Conservation (phyloP, 2,797 vertebrate genomes). For the Galaxias olidus region DNA sequence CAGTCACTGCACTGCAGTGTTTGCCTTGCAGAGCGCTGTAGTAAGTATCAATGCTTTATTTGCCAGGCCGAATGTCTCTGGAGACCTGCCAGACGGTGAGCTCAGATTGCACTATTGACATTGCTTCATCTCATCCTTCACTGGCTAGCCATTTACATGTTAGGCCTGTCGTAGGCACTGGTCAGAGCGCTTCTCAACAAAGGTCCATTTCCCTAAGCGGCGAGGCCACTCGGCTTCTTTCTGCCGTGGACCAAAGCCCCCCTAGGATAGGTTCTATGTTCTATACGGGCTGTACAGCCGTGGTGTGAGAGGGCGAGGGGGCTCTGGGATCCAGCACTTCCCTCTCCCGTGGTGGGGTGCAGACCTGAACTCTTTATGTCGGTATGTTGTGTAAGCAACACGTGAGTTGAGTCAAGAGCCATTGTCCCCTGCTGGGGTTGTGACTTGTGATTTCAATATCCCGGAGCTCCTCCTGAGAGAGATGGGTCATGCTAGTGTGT, state of each 20-base stretch:
- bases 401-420: slow-evolving; percentile 53
- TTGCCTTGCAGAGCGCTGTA: slow-evolving; percentile 38
- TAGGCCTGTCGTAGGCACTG: slow-evolving; percentile 45
- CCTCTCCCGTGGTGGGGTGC: slow-evolving; percentile 52
- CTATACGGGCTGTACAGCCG: slow-evolving; percentile 35
- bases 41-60: slow-evolving; percentile 48
- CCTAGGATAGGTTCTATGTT: slow-evolving; percentile 1
- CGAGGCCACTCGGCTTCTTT: neutral
- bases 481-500: slow-evolving; percentile 50
- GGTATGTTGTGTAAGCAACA: slow-evolving; percentile 58
- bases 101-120: slow-evolving; percentile 60
- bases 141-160: slow-evolving; percentile 58
- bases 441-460: slow-evolving; percentile 66
- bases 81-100: slow-evolving; percentile 48
- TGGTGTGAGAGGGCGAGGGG: slow-evolving; percentile 58
- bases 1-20: slow-evolving; percentile 26
- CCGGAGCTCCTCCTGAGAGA: slow-evolving; percentile 58
- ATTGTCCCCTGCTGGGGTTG: slow-evolving; percentile 62
- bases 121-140: slow-evolving; percentile 60
- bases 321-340: slow-evolving; percentile 47
- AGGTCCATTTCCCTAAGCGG: slow-evolving; percentile 18
- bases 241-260: neutral
- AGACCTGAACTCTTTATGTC: slow-evolving; percentile 50
- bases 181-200: slow-evolving; percentile 22
- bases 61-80: slow-evolving; percentile 50